Base-by-base conservation (phyloP, 64 coral and sea anemone genomes). In the Catalaphyllia jardinei region DNA sequence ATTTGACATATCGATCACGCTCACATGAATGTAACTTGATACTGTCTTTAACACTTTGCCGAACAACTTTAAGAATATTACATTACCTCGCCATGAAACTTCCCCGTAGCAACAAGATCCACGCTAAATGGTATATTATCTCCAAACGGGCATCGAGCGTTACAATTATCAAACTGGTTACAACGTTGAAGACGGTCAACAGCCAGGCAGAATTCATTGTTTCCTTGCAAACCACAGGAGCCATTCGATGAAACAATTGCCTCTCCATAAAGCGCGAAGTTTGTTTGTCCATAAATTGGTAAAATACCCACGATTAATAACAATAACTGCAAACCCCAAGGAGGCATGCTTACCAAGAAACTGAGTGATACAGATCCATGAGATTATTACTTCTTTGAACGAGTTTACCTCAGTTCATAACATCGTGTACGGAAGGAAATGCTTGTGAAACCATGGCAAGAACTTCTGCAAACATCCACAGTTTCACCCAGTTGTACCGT, bases 71-170 rank as follows among this genome's bases (percentile, higher is more conserved):
- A 20, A 64, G 62, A 64, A 22, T 75, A n/a, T n/a, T n/a, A n/a
- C n/a, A 38, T 39, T 80, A 80, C 78, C 52, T 80, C 52, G 52
- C 78, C 78, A 31, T 60, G 50, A 61, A 61, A 80, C 1, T 31
- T 80, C 16, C 78, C 78, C 25, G 78, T 80, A 80, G 78, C 78
- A 80, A 80, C 78, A 80, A 80, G 52, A 80, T 80, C 78, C 78
- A 80, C 8, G 52, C 28, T 80, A 22, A 24, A 20, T 0, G 52
- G 78, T 18, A 6, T 54, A 25, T 55, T 80, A 13, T 29, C 55
- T 25, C 52, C 78, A 60, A 80, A 80, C 24, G 55, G 29, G 61
- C 78, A 80, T 60, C 17, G 52, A 14, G 54, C 27, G 14, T 8
- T 30, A 60, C 78, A 80, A 25, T 60, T 28, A 20, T 80, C 78